Base-by-base conservation (phyloP, 2,797 vertebrate genomes). In the Moxostoma hubbsi region DNA sequence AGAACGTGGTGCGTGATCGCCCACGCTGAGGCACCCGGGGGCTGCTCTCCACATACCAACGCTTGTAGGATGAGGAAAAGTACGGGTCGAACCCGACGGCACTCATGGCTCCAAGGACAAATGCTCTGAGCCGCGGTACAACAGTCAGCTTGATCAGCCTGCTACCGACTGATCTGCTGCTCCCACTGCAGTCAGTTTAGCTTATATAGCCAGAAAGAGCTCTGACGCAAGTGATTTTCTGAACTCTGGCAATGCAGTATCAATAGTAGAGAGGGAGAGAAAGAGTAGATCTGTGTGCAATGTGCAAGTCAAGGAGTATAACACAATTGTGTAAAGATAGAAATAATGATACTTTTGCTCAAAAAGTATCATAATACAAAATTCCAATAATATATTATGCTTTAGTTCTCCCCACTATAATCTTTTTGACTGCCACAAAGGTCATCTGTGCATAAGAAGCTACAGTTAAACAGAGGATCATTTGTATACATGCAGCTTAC, bases 41-140 rank as follows among this genome's bases (percentile, higher is more conserved):
- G 87, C 92, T 81, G 51, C 90, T 83, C 85, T 98, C 97, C 9
- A 86, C 93, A 62, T 94, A 97, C 82, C 95, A 94, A 86, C 96
- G 94, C 88, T 96, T 96, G 90, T 96, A 97, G 6, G 96, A 91
- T 13, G 96, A 90, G 87, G 94, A 91, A 87, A 95, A 97, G 85
- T 95, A 98, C 58, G 96, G 94, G 72, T 98, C 97, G 89, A 95
- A 98, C 86, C 96, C 94, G 85, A 94, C 91, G 71, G 95, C 94
- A 90, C 95, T 97, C 97, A 98, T 98, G 88, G 66, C 65, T 88
- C 84, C 76, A 76, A 0, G 50, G 0, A 12, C 5, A 64, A 63
- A 73, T 75, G 74, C 54, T 94, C 92, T 85, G 91, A 86, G 88
- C 87, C 88, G 89, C 83, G 85, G 85, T 87, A 83, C 86, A 81